Evolutionary conservation across 2,113 vertebrate species (phyloP), one percentile per base, ranked within the genome.

Genomic region (Ameiurus melas): DNA sequence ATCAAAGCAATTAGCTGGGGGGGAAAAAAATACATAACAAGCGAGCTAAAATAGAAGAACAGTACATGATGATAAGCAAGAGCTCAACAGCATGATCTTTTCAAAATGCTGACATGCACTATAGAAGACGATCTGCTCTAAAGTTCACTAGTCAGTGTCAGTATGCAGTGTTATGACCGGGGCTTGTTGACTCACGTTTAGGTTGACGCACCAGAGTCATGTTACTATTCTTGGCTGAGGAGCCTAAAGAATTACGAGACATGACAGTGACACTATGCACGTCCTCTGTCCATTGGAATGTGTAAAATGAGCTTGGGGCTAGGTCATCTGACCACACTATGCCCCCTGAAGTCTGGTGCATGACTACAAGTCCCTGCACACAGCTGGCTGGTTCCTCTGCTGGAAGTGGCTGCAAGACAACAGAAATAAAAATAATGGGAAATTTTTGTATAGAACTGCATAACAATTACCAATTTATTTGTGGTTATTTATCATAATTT

Each of bases 201-300:
- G 95, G 92, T 20, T 91, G 92, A 93, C 90, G 94, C 10, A 96
- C 96, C 0, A 99, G 94, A 0, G 95, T 97, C 93, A 99, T 95
- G 92, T 98, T 95, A 19, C 94, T 95, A 94, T 99, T 99, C 60
- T 91, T 16, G 16, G 75, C 73, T 3, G 98, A 99, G 85, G 91
- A 90, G 1, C 98, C 98, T 30, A 97, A 0, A 27, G 95, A 96
- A 85, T 99, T 99, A 93, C 94, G 71, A 30, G 98, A 97, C 89
- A 95, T 58, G n/a, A 99, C 87, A 0, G 96, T 97, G 73, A 99
- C 5, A 0, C 93, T 95, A 22, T 97, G 97, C 0, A 85, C 89
- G 57, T 93, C 93, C 27, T 96, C 95, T 12, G 90, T 91, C 97
- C 97, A 97, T 0, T 92, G 90, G 39, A 99, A 99, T 0, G 94